Percentiles rank a stretch among this genome's conserved stretches.
Evolutionary conservation across 2,113 vertebrate species (phyloP).

Genomic region (Etheostoma cragini): DNA sequence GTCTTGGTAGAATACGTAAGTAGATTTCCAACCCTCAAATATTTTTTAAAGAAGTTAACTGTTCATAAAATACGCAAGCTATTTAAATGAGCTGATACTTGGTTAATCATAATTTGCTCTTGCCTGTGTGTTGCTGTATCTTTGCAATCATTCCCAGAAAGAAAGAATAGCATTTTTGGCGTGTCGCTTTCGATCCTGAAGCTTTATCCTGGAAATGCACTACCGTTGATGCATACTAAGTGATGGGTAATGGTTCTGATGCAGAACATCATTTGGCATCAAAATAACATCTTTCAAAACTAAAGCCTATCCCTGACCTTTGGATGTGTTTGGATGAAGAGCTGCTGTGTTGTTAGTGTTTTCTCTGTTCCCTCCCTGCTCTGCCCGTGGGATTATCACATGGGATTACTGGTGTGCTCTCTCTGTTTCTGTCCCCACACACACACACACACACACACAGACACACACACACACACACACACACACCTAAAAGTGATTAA

Average conservation of each 20-base stretch:
- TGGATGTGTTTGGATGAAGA: neutral
- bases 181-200: too few species aligned
- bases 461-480: constrained; percentile 15
- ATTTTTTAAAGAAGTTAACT: too few species aligned
- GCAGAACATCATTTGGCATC: neutral
- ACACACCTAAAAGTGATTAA: constrained; percentile 58
- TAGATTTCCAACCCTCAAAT: too few species aligned
- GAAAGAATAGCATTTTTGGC: too few species aligned
- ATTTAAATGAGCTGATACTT: too few species aligned
- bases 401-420: constrained; percentile 57
- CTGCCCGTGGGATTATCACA: constrained; percentile 62
- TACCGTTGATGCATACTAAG: too few species aligned
- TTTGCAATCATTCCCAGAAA: too few species aligned
- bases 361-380: constrained; percentile 7
- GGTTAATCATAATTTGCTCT: too few species aligned
- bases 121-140: too few species aligned
- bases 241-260: neutral
- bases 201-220: too few species aligned
- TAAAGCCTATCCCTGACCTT: constrained; percentile 5
- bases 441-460: constrained; percentile 9
- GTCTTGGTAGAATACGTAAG: too few species aligned
- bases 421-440: neutral
- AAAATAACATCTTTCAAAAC: constrained; percentile 29
- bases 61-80: too few species aligned
- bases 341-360: constrained; percentile 7